Base-by-base conservation (phyloP, 2,888 invertebrate species). In the Drosophila planitibia region DNA sequence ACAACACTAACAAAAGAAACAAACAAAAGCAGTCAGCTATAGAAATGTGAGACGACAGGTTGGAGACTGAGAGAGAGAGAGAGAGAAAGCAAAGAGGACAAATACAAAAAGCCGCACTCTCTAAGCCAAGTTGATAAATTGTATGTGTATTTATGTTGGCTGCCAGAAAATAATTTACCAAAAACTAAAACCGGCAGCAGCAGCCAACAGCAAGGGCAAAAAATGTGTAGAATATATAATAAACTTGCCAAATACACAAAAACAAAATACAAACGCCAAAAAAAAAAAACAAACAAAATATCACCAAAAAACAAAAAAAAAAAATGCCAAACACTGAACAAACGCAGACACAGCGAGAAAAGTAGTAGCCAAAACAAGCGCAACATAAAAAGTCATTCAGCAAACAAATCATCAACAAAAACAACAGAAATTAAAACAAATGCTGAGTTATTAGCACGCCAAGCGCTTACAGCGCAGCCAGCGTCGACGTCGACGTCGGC, bases 151-250 rank as follows among this genome's bases (percentile, higher is more conserved):
- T 84, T 89, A 83, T 86, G 83, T 81, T 69, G 57, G 85, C 83
- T 86, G 81, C 81, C 87, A 89, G 77, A 77, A 87, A 89, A 89
- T 83, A 86, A 89, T 86, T 85, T 89, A 86, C 76, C 68, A 81
- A 81, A 84, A 89, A 82, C 85, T 80, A 88, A 90, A 74, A 76
- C 69, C 70, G 74, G 76, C 76, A 82, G 75, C 79, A 51, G 49
- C 66, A 35, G 30, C 39, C 47, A 14, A 6, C 63, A 59, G 47
- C n/a, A 39, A 59, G 52, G 44, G 58, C 57, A 79, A 83, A 73
- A 77, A 74, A 59, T 65, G 73, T 74, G 74, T 72, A 66, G 65
- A 70, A 83, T 64, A 54, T 73, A 81, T 77, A 70, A 67, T 55
- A 70, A 76, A 74, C 64, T 75, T 57, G 75, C 70, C 61, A 71